phyloP scores from a whole-genome alignment of 1,140 invertebrate species.

The Pentalonia nigronervosa region DNA sequence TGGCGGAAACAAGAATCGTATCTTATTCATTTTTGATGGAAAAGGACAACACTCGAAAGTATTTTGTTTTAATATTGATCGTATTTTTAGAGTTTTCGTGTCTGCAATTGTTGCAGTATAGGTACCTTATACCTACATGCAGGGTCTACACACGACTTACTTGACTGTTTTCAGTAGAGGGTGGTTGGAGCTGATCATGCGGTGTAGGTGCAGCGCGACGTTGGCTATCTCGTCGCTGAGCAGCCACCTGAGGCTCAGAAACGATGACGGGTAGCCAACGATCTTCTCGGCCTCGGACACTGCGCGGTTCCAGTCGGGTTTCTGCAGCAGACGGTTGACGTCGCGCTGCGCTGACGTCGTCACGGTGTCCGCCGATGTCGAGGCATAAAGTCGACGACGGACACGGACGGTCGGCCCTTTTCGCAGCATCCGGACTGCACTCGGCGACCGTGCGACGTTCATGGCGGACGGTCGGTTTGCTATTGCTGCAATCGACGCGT shows the following conservation, averaged over 20 bases:
- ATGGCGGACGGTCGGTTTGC: background rate
- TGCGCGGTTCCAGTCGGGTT: constrained; percentile 86
- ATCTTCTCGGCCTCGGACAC: constrained; percentile 94
- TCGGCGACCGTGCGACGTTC: background rate
- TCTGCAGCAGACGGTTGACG: constrained; percentile 64
- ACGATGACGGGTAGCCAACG: constrained; percentile 93
- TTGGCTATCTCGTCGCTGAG: constrained; percentile 94
- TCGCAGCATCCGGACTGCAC: background rate
- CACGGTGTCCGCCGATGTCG: too few relatives aligned
- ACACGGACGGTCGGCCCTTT: background rate
- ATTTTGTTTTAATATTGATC: too few relatives aligned
- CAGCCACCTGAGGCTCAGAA: constrained; percentile 86
- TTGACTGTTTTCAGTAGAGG: constrained; percentile 92
- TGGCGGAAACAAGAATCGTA: too few relatives aligned
- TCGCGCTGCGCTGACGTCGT: too few relatives aligned
- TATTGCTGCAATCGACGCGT: background rate
- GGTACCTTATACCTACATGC: background rate
- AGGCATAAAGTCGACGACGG: background rate
- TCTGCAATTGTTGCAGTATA: too few relatives aligned
- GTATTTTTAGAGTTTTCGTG: too few relatives aligned
- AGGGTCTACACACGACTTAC: constrained; percentile 68
- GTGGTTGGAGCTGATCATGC: constrained; percentile 92
- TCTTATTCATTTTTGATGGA: too few relatives aligned
- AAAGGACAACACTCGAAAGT: too few relatives aligned
- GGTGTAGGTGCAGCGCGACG: constrained; percentile 87